Conservation (phyloP, 2,797 vertebrate genomes). For the Aeoliscus strigatus region DNA sequence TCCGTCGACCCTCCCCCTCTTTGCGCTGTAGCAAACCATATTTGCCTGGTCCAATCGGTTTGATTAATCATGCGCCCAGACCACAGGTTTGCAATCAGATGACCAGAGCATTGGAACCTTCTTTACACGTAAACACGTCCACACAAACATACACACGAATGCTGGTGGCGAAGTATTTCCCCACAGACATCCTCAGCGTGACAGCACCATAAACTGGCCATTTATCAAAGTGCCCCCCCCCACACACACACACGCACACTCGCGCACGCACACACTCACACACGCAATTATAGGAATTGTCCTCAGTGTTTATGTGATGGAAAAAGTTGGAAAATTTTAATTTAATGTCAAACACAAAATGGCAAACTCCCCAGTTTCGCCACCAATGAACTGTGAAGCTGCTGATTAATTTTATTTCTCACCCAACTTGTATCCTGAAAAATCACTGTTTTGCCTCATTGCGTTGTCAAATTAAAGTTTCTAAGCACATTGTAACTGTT, state of each 20-base stretch:
- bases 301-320: too few relatives aligned
- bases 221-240: slow-evolving; percentile 87
- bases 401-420: too few relatives aligned
- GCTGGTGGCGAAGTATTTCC: slow-evolving; percentile 80
- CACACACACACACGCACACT: slow-evolving; percentile 39
- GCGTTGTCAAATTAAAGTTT: too few relatives aligned
- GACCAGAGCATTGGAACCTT: slow-evolving; percentile 62
- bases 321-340: too few relatives aligned
- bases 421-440: too few relatives aligned
- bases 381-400: too few relatives aligned
- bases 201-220: slow-evolving; percentile 91
- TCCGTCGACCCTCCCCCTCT: slow-evolving; percentile 79
- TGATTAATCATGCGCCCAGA: slow-evolving; percentile 89
- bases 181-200: slow-evolving; percentile 80
- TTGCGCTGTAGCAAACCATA: slow-evolving; percentile 79
- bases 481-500: too few relatives aligned
- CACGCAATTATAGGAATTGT: too few relatives aligned
- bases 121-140: slow-evolving; percentile 13
- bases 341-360: too few relatives aligned
- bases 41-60: slow-evolving; percentile 89
- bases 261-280: slow-evolving; percentile 7
- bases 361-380: too few relatives aligned
- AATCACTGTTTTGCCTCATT: too few relatives aligned
- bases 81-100: slow-evolving; percentile 90
- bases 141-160: slow-evolving; percentile 42